Percentiles rank a stretch among this genome's conserved stretches.
Evolutionary conservation across 2,888 invertebrate species (phyloP).

Genomic region (Pandemis cinnamomeana): DNA sequence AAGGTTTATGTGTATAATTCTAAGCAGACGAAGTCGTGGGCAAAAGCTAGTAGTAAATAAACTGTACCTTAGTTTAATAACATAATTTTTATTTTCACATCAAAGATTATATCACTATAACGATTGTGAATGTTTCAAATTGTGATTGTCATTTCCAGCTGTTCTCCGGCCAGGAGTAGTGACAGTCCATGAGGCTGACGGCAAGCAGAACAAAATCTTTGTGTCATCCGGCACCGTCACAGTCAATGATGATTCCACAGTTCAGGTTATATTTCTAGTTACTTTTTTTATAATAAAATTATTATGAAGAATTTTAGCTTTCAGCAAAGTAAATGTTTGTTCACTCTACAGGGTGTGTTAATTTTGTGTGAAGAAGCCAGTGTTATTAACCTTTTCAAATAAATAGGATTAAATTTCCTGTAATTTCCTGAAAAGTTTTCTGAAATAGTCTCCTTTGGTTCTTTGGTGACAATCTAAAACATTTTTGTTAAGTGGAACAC

Average conservation of each 20-base stretch:
- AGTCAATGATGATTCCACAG: slow-evolving; percentile 98
- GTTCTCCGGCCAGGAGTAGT: slow-evolving; percentile 98
- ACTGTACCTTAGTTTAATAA: no score
- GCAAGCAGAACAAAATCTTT: slow-evolving; percentile 93
- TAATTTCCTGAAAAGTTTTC: no score
- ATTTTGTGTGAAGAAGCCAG: neutral
- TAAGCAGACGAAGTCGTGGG: no score
- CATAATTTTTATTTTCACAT: neutral
- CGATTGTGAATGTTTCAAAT: no score
- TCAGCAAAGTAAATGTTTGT: neutral
- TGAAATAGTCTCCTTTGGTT: no score
- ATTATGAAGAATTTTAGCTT: neutral
- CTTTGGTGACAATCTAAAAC: no score
- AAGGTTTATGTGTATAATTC: no score
- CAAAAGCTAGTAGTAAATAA: no score
- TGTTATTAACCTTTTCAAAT: no score
- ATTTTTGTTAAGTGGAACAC: no score
- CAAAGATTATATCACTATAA: no score
- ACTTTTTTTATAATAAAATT: neutral
- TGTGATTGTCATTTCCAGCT: slow-evolving; percentile 78
- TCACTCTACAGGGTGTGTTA: neutral
- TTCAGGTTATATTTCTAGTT: slow-evolving; percentile 86
- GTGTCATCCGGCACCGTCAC: slow-evolving; percentile 98
- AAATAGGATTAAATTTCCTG: no score
- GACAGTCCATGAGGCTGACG: slow-evolving; percentile 94